A percentile compares a stretch with the other conserved stretches of the same genome.
These are phyloP conservation scores for Spheniscus humboldti DNA, from an alignment of 2,797 vertebrate genomes.

Conservation along the genomic window DNA sequence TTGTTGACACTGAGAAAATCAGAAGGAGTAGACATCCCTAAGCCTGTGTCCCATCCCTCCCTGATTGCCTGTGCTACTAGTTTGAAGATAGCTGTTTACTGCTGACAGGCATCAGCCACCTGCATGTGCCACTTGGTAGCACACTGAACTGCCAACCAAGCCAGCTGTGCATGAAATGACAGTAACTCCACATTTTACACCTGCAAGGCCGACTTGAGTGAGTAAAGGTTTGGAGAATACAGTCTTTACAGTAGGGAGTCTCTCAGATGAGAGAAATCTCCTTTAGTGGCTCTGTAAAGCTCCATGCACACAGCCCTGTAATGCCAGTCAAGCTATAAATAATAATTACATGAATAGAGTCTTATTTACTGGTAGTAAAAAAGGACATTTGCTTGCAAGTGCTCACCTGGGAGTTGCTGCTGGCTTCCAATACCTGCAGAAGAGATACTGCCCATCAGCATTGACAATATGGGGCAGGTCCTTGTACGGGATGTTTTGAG, in stretches of 20 bases:
- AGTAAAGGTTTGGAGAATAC: background rate
- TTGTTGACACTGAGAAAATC: background rate
- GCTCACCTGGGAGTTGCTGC: conserved; percentile 84
- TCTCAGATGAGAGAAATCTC: background rate
- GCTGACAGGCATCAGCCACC: background rate
- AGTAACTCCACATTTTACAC: background rate
- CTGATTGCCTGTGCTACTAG: background rate
- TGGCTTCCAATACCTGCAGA: conserved; percentile 95
- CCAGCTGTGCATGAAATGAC: background rate
- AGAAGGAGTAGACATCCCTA: background rate
- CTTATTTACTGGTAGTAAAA: background rate
- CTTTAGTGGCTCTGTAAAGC: background rate
- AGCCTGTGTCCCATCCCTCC: background rate
- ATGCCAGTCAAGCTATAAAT: background rate
- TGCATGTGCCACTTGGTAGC: background rate
- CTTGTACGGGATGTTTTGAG: conserved; percentile 83
- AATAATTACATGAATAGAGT: background rate
- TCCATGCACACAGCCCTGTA: background rate
- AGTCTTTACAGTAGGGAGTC: background rate
- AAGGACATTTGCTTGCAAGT: background rate
- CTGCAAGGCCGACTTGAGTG: background rate
- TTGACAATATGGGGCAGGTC: conserved; percentile 89
- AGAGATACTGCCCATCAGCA: conserved; percentile 89
- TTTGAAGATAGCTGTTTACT: background rate
- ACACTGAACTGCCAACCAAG: background rate